These are phyloP conservation scores for Hydrophis major DNA, from an alignment of 2,797 vertebrate genomes.

Conservation along the genomic window DNA sequence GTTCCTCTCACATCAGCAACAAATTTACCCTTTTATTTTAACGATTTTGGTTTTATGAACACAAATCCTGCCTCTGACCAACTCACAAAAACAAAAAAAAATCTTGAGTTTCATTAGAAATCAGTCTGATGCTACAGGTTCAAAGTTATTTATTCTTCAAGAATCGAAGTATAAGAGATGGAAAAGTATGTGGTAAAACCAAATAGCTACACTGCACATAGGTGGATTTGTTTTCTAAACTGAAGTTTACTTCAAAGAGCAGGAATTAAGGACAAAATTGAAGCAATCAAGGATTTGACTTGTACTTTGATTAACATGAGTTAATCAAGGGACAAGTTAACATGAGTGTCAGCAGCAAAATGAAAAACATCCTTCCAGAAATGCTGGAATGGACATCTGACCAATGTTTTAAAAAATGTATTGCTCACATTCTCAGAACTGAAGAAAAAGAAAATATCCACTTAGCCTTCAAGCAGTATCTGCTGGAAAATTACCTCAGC, in stretches of 20 bases:
- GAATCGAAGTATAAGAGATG: neutral
- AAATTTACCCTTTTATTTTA: neutral
- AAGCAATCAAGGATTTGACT: constrained; percentile 14
- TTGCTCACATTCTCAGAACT: neutral
- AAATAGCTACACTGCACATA: neutral
- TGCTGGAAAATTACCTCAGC: constrained; percentile 1
- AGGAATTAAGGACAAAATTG: neutral
- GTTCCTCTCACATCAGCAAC: neutral
- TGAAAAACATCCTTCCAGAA: neutral
- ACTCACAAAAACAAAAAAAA: neutral
- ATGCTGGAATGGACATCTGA: neutral
- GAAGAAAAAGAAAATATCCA: neutral
- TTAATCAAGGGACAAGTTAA: neutral
- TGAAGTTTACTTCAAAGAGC: neutral
- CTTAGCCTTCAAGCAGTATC: neutral
- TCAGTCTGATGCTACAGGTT: neutral
- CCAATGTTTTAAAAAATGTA: neutral
- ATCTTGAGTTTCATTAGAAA: neutral
- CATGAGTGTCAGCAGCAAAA: neutral
- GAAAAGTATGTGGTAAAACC: neutral
- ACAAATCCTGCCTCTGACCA: neutral
- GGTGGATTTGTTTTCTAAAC: neutral
- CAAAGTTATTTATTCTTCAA: neutral
- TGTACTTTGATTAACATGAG: neutral
- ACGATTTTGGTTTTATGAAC: neutral